These are phyloP conservation scores for Tachuris rubrigastra DNA, from an alignment of 2,113 vertebrate genomes.

Conservation along the genomic window DNA sequence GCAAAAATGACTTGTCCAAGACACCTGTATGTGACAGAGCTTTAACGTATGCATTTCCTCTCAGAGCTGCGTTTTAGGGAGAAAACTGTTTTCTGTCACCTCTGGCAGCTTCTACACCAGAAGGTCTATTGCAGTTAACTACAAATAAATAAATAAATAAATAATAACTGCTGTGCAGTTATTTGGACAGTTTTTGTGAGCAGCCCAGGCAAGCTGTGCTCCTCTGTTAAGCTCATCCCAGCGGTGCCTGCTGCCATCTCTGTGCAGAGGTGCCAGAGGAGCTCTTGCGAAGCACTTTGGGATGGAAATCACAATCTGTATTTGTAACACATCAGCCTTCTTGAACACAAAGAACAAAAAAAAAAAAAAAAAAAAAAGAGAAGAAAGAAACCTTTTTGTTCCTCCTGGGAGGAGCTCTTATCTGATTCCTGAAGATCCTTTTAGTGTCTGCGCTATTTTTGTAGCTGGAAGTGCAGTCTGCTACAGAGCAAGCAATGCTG, in stretches of 20 bases:
- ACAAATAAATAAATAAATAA: too few relatives aligned
- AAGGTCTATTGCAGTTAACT: background rate
- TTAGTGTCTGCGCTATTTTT: slow-evolving; percentile 56
- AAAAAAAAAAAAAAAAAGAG: background rate
- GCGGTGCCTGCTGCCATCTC: background rate
- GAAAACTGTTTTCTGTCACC: background rate
- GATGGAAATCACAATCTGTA: slow-evolving; percentile 35
- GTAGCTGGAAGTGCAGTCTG: slow-evolving; percentile 48
- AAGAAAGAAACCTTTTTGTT: slow-evolving; percentile 40
- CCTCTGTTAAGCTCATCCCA: background rate
- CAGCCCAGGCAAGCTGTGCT: background rate
- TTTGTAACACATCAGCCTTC: slow-evolving; percentile 5
- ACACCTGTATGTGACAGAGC: background rate
- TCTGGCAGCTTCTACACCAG: background rate
- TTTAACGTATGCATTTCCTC: background rate
- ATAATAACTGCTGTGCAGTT: background rate
- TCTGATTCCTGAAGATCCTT: slow-evolving; percentile 40
- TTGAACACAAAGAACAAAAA: background rate
- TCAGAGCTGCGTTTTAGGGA: background rate
- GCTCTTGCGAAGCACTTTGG: background rate
- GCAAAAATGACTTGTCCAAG: background rate
- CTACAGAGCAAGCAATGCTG: background rate
- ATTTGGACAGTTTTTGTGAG: background rate
- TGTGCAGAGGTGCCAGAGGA: background rate
- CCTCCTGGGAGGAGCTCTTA: slow-evolving; percentile 60